Base-by-base conservation (phyloP, 2,113 vertebrate genomes). In the Crotophaga sulcirostris region DNA sequence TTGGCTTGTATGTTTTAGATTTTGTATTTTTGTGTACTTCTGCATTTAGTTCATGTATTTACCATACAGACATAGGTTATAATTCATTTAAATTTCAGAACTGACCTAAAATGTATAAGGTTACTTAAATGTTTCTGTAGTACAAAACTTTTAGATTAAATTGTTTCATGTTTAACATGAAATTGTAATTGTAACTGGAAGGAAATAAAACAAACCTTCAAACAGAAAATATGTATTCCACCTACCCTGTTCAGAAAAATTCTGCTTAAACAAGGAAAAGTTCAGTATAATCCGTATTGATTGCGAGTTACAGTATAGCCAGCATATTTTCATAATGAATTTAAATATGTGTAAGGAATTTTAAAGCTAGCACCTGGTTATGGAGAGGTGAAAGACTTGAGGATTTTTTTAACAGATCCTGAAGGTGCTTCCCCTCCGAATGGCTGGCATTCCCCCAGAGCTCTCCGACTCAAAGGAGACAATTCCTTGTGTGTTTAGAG, bases 311-410 rank as follows among this genome's bases (percentile, higher is more conserved):
- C 14, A 54, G 29, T 47, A 77, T 62, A 33, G 49, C 7, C 34
- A 58, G 9, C 13, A 17, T 0, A 0, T 10, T 87, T 77, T 80
- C 1, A 1, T 64, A 29, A 4, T 20, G 19, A 49, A n/a, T 63
- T 72, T 6, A 31, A 62, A 23, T 58, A 63, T 4, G 2, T 70
- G 70, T 72, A 51, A 63, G 26, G 10, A 31, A 26, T 72, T 60
- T 72, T 28, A 86, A 28, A 0, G 0, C 8, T 59, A 28, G 15
- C 4, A 10, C 11, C 16, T 6, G 3, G 11, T 81, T 74, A 29
- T 7, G 36, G 28, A 68, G 38, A 68, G 7, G 14, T 70, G 31
- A 51, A 49, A 58, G 28, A 45, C 4, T 0, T 20, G 11, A 62
- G 28, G 4, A 4, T 51, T 85, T 38, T n/a, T 14, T 24, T 69